These are phyloP conservation scores for Cairina moschata DNA, from an alignment of 2,113 vertebrate species.

Conservation along the genomic window DNA sequence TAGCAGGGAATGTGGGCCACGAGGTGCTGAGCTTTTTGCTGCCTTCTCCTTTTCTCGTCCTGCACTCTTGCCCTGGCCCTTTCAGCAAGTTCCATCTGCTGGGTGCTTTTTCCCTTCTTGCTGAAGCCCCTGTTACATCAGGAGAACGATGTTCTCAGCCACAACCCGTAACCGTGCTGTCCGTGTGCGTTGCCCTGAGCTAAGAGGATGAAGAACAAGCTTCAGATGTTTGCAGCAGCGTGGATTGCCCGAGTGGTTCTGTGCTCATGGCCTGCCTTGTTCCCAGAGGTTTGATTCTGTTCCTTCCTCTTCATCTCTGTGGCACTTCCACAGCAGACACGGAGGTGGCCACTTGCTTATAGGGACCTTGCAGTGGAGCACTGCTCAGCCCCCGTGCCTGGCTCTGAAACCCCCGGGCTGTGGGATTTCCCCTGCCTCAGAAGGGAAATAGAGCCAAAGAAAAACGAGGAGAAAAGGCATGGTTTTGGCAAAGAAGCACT, in stretches of 20 bases:
- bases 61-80: not conserved
- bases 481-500: not conserved
- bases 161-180: accelerated
- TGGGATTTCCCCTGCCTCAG: not conserved
- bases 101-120: not conserved
- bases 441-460: not conserved
- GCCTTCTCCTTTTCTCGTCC: not conserved
- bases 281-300: accelerated
- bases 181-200: not conserved
- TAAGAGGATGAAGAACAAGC: not conserved
- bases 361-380: accelerated
- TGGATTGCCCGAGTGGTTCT: not conserved
- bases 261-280: no score
- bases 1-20: no score
- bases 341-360: accelerated
- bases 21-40: not conserved
- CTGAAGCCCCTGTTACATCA: not conserved
- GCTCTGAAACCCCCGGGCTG: not conserved
- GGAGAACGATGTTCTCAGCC: not conserved
- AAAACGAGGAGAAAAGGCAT: not conserved
- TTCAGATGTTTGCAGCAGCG: not conserved
- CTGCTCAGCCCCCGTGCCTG: accelerated
- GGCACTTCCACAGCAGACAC: not conserved
- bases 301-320: not conserved
- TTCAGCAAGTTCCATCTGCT: not conserved